Evolutionary conservation across 2,797 vertebrate genomes (phyloP), one percentile per base, ranked within the genome.

Genomic region (Sebastiscus tertius): DNA sequence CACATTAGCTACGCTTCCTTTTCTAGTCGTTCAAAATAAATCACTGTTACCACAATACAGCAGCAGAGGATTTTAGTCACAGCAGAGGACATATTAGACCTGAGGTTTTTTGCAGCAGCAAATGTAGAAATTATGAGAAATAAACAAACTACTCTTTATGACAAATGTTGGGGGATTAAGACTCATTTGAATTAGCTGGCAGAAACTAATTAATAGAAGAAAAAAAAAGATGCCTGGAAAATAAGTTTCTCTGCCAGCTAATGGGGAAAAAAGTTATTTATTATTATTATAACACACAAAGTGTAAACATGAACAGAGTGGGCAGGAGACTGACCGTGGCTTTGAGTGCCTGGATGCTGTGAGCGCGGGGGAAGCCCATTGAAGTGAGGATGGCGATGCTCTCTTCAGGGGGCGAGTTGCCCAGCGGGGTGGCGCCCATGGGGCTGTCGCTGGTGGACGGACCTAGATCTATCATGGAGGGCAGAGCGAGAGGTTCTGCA

Each of bases 321-420:
- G 58, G 62, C 69, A 26, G 77, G 1, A n/a, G 49, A 94, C 98
- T 96, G 91, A 99, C 99, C 55, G 96, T 97, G 83, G 97, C 96
- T 91, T 96, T 97, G 22, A 99, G 95, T 0, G 98, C 97, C 55
- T 94, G 96, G 85, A 99, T 93, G 33, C 96, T 97, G 86, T 98
- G 94, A 87, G 91, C 92, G 82, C 98, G 96, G 62, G 98, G 97
- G 94, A 99, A 99, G 84, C 99, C 99, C 99, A 99, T 99, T 22
- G 98, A 99, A 12, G 97, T 96, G 52, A 99, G 97, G 82, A 99
- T 98, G 86, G 98, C 93, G 42, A 99, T 89, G 80, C 97, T 98
- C 91, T 99, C 99, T 93, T 99, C 99, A 0, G 98, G 98, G 72
- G 98, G 98, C 0, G 97, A 97, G 94, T 97, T 98, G 89, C 94